A percentile compares a stretch with the other conserved stretches of the same genome.
Evolutionary conservation across 2,113 vertebrate species (phyloP).

Genomic region (Butastur rufipennis): DNA sequence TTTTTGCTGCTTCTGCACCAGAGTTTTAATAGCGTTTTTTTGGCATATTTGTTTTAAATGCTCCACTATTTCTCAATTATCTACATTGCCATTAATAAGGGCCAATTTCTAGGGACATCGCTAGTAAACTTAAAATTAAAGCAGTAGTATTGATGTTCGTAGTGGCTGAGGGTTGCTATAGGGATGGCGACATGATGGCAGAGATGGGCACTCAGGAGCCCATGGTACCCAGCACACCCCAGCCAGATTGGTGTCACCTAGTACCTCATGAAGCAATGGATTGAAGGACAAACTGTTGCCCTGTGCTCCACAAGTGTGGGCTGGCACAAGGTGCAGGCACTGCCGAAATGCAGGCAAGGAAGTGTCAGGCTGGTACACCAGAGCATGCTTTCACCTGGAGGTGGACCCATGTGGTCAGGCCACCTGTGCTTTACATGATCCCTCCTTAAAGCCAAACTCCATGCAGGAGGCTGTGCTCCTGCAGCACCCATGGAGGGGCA

Average conservation of each 20-base stretch:
- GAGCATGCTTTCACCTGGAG: not conserved
- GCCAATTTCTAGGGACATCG: not conserved
- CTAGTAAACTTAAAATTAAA: not conserved
- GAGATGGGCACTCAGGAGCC: not conserved
- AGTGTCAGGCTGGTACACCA: not conserved
- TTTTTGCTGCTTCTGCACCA: not conserved
- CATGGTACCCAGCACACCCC: not conserved
- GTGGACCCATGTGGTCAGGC: too few species aligned
- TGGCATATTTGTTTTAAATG: not conserved
- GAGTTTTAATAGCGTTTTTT: not conserved
- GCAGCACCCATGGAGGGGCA: not conserved
- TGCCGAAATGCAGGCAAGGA: not conserved
- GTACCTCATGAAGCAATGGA: not conserved
- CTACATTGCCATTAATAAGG: not conserved
- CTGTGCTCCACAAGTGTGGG: rapidly evolving
- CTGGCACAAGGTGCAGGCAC: not conserved
- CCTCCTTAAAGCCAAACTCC: not conserved
- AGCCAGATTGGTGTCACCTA: rapidly evolving
- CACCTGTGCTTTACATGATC: not conserved
- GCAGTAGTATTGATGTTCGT: not conserved
- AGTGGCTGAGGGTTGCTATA: not conserved
- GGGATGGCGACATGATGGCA: not conserved
- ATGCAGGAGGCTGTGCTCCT: not conserved
- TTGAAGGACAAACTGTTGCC: not conserved
- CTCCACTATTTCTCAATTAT: not conserved